Percentiles rank a stretch among this genome's conserved stretches.
These are phyloP conservation scores for Syrmaticus mikado DNA, from an alignment of 2,113 vertebrate genomes.

Conservation along the genomic window DNA sequence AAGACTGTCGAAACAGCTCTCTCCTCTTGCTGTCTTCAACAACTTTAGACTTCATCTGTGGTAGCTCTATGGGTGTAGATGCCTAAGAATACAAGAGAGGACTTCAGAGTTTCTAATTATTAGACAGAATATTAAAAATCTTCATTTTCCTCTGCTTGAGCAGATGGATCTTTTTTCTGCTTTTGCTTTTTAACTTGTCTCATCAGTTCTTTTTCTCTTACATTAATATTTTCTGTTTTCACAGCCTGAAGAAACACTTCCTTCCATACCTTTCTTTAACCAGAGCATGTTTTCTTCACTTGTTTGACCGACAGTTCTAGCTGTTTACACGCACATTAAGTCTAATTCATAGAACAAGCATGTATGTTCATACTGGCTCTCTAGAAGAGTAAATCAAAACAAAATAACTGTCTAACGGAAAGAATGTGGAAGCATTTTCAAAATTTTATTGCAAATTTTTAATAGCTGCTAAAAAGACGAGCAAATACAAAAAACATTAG, in stretches of 20 bases:
- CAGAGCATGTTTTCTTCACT: not conserved
- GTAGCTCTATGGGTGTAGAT: slow-evolving; percentile 84
- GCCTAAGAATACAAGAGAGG: slow-evolving; percentile 72
- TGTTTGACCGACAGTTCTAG: not conserved
- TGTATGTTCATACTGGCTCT: not conserved
- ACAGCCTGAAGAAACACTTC: not conserved
- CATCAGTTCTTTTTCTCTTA: not conserved
- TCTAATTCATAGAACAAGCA: not conserved
- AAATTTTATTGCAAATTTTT: not conserved
- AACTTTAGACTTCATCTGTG: slow-evolving; percentile 75
- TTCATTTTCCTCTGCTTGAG: not conserved
- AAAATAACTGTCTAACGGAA: not conserved
- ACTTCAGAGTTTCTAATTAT: not conserved
- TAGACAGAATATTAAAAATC: not conserved
- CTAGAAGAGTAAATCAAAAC: not conserved
- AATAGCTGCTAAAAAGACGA: not conserved
- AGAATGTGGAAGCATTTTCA: not conserved
- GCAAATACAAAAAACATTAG: not conserved
- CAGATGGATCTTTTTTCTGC: not conserved
- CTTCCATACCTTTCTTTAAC: not conserved
- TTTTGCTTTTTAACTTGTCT: not conserved
- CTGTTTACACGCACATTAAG: not conserved
- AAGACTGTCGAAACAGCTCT: slow-evolving; percentile 56
- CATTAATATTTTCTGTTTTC: not conserved
- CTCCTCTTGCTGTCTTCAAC: slow-evolving; percentile 59